Conservation (phyloP, 2,797 vertebrate species). For the Danio albolineatus region DNA sequence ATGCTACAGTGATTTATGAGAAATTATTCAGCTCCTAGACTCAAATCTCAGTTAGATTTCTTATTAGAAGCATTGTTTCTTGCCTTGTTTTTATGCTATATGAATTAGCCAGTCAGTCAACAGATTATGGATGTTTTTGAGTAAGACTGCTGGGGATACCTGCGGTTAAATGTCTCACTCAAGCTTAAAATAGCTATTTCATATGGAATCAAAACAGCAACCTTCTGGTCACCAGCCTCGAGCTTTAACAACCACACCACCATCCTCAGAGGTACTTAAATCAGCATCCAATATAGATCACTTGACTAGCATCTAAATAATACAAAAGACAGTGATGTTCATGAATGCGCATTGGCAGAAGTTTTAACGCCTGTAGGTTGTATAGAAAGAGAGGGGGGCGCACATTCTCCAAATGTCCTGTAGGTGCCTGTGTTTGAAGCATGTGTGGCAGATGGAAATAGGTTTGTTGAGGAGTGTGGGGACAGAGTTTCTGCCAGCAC, state of each 20-base stretch:
- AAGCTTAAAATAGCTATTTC: background rate
- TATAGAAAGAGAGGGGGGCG: constrained; percentile 9
- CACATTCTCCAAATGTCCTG: constrained; percentile 46
- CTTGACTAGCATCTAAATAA: background rate
- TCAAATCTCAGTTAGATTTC: background rate
- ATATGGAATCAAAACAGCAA: background rate
- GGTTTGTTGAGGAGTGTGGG: constrained; percentile 72
- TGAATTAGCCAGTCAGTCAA: background rate
- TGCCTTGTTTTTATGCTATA: background rate
- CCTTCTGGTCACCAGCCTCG: background rate
- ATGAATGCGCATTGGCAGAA: background rate
- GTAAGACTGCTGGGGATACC: background rate
- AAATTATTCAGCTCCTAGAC: background rate
- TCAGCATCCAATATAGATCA: background rate
- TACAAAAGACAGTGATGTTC: background rate
- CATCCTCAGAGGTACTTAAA: background rate
- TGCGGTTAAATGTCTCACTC: background rate
- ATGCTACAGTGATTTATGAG: no score
- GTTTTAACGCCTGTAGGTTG: constrained; percentile 58
- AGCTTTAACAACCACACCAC: background rate
- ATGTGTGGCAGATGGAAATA: constrained; percentile 81
- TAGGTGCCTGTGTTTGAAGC: constrained; percentile 75
- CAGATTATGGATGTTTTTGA: background rate
- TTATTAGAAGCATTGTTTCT: background rate
- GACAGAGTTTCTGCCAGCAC: constrained; percentile 73